A percentile compares a stretch with the other conserved stretches of the same genome.
Evolutionary conservation across 1,140 invertebrate genomes (phyloP).

Genomic region (Drosophila orena): DNA sequence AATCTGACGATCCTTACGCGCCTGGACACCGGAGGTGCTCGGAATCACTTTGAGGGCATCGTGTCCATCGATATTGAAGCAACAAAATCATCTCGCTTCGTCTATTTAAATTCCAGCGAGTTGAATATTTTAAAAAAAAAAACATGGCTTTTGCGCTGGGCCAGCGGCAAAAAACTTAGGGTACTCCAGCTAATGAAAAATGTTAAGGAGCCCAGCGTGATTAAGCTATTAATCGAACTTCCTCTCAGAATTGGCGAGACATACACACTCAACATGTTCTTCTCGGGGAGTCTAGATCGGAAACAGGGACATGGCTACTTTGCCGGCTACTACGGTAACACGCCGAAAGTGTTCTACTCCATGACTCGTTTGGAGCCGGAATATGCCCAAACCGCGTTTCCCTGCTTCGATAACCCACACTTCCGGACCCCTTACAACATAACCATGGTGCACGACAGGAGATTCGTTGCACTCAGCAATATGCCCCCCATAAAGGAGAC

Average conservation of each 20-base stretch:
- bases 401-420: slow-evolving; percentile 96
- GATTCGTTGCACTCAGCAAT: slow-evolving; percentile 91
- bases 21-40: not conserved
- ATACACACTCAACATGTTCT: slow-evolving; percentile 11
- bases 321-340: not conserved
- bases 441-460: slow-evolving; percentile 87
- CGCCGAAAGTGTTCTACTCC: slow-evolving; percentile 85
- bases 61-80: slow-evolving; percentile 1
- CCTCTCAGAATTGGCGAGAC: not conserved
- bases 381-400: slow-evolving; percentile 93
- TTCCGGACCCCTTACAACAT: slow-evolving; percentile 94
- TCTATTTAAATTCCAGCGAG: not conserved
- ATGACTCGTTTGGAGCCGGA: slow-evolving; percentile 94
- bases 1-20: slow-evolving; percentile 10
- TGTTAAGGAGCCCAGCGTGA: not conserved
- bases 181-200: not conserved
- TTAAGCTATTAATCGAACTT: not conserved
- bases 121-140: not conserved
- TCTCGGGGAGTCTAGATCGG: not conserved
- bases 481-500: slow-evolving; percentile 87
- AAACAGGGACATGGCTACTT: slow-evolving; percentile 6
- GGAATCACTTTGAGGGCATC: slow-evolving; percentile 1
- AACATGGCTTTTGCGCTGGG: not conserved
- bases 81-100: not conserved
- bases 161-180: not conserved